A percentile compares a stretch with the other conserved stretches of the same genome.
phyloP scores from a whole-genome alignment of 2,888 invertebrate species.

The Drosophila recens region DNA sequence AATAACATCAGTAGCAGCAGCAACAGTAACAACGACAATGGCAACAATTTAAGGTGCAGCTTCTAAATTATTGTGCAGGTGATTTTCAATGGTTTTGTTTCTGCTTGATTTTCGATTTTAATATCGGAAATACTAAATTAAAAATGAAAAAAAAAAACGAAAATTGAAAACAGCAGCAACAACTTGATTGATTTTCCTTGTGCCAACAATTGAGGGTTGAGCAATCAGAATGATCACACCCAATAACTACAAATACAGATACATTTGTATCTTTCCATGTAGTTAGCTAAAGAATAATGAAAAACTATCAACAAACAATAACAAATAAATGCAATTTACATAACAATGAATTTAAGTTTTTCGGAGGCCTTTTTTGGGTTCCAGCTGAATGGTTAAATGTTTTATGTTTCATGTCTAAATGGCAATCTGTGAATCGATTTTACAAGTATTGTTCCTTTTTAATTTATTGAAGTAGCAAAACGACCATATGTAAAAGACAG shows the following conservation, averaged over 20 bases:
- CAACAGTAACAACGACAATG: constrained; percentile 34
- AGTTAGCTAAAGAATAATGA: constrained; percentile 7
- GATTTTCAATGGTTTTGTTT: constrained; percentile 52
- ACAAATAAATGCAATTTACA: constrained; percentile 56
- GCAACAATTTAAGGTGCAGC: constrained; percentile 69
- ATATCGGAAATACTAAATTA: constrained; percentile 78
- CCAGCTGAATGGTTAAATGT: constrained; percentile 56
- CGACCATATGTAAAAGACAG: background rate
- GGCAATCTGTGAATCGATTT: constrained; percentile 36
- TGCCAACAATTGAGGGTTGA: constrained; percentile 51
- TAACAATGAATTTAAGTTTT: constrained; percentile 49
- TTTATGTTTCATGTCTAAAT: constrained; percentile 42
- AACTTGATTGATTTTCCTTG: constrained; percentile 66
- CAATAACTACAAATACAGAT: constrained; percentile 24
- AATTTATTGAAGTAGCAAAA: constrained; percentile 4
- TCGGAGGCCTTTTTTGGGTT: constrained; percentile 39
- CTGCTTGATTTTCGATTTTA: constrained; percentile 48
- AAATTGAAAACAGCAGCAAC: constrained; percentile 50
- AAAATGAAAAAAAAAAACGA: constrained; percentile 52
- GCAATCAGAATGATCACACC: constrained; percentile 66
- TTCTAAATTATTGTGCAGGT: constrained; percentile 74
- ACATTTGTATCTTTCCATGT: constrained; percentile 17
- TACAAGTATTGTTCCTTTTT: constrained; percentile 7
- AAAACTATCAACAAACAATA: constrained; percentile 33
- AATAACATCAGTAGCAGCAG: constrained; percentile 35